Percentiles rank a stretch among this genome's conserved stretches.
These are phyloP conservation scores for Hippocampus mohnikei DNA, from an alignment of 2,113 vertebrate species.

Conservation along the genomic window DNA sequence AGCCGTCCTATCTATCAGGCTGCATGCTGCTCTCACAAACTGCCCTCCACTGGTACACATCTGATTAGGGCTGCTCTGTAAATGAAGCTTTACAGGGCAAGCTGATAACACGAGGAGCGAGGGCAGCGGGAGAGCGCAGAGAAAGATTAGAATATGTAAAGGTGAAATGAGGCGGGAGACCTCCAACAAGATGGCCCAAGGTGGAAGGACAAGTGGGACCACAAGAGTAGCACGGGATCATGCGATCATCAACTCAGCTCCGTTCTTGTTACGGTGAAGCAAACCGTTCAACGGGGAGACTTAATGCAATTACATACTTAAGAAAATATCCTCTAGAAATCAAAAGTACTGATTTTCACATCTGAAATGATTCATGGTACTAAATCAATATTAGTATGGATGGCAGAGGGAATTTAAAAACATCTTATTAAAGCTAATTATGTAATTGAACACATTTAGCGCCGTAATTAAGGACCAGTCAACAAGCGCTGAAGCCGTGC, in stretches of 20 bases:
- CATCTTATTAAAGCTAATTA: neutral
- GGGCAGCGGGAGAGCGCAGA: constrained; percentile 23
- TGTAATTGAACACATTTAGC: constrained; percentile 4
- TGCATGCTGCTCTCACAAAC: constrained; percentile 63
- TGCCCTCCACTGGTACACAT: constrained; percentile 53
- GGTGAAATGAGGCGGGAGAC: constrained; percentile 18
- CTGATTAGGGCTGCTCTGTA: constrained; percentile 63
- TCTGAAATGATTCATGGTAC: neutral
- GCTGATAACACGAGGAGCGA: constrained; percentile 44
- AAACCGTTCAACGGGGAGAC: neutral
- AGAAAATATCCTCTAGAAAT: neutral
- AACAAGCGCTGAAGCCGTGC: constrained; percentile 24
- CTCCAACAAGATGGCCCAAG: constrained; percentile 15
- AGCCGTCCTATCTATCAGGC: constrained; percentile 57
- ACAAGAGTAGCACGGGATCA: neutral
- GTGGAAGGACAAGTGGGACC: constrained; percentile 16
- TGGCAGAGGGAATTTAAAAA: neutral
- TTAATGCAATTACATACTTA: neutral
- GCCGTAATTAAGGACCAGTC: constrained; percentile 11
- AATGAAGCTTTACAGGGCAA: constrained; percentile 59
- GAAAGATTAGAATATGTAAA: constrained; percentile 53
- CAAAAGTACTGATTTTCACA: neutral
- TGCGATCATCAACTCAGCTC: neutral
- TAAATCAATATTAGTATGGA: neutral
- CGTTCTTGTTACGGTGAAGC: neutral